Percentiles rank a stretch among this genome's conserved stretches.
phyloP scores from a whole-genome alignment of 2,797 vertebrate species.

The Meriones psammophilus region DNA sequence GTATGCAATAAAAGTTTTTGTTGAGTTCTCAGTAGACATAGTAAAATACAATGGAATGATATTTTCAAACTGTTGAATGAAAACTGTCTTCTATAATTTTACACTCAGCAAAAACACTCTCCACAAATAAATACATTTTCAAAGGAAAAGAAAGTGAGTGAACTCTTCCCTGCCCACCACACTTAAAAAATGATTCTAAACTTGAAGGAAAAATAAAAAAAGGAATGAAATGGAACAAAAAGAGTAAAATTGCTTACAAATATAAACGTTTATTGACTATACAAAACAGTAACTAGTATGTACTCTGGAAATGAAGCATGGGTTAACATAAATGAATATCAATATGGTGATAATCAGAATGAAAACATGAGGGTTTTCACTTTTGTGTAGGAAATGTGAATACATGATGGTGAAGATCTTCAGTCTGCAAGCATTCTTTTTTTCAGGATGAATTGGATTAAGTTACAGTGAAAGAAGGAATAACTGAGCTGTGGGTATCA shows the following conservation, averaged over 20 bases:
- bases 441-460: neutral
- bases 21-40: neutral
- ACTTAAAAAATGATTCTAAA: conserved; percentile 25
- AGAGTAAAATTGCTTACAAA: neutral
- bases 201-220: neutral
- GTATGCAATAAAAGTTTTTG: neutral
- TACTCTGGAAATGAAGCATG: neutral
- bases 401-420: neutral
- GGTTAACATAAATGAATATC: neutral
- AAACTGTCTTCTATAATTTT: conserved; percentile 32
- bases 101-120: neutral
- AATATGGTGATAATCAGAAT: neutral
- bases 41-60: neutral
- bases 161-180: neutral
- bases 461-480: neutral
- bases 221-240: neutral
- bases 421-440: neutral
- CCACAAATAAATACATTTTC: conserved; percentile 10
- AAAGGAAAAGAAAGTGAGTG: conserved; percentile 6
- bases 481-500: neutral
- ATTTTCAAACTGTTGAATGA: conserved; percentile 33
- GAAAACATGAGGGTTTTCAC: neutral
- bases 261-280: conserved; percentile 2
- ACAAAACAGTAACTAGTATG: neutral
- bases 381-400: neutral